Conservation (phyloP, 2,113 vertebrate genomes). For the Salminus brasiliensis region DNA sequence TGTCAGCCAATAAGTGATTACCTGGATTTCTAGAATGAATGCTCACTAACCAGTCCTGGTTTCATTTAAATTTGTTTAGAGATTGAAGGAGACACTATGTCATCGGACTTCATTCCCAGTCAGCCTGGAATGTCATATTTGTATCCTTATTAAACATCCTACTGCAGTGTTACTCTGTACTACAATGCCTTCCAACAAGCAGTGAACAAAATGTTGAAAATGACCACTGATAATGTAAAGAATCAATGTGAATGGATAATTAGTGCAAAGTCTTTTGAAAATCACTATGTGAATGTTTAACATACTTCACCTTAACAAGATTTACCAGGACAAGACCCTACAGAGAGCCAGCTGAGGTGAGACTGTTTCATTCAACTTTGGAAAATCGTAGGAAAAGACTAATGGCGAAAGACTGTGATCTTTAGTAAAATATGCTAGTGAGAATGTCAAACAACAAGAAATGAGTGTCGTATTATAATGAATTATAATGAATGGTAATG, state of each 20-base stretch:
- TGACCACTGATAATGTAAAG: background rate
- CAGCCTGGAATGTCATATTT: conserved; percentile 89
- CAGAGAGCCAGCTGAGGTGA: conserved; percentile 72
- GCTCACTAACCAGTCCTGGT: background rate
- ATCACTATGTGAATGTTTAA: background rate
- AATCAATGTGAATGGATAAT: background rate
- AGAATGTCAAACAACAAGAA: too few species aligned
- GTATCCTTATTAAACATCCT: conserved; percentile 84
- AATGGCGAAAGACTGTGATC: background rate
- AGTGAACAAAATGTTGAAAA: background rate
- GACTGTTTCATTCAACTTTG: conserved; percentile 31
- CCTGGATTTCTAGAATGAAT: background rate
- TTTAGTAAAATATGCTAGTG: background rate
- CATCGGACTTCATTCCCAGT: conserved; percentile 90
- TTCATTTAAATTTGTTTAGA: conserved; percentile 74
- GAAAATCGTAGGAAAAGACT: too few species aligned
- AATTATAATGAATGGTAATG: too few species aligned
- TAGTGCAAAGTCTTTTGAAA: background rate
- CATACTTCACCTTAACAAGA: conserved; percentile 51
- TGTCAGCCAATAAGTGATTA: background rate
- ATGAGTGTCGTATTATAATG: too few species aligned
- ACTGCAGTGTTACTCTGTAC: background rate
- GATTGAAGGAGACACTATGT: conserved; percentile 93
- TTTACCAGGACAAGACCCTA: conserved; percentile 73
- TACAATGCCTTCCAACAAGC: background rate